Evolutionary conservation across 2,888 invertebrate genomes (phyloP), one percentile per base, ranked within the genome.

Genomic region (Scelioninae gen. 1): DNA sequence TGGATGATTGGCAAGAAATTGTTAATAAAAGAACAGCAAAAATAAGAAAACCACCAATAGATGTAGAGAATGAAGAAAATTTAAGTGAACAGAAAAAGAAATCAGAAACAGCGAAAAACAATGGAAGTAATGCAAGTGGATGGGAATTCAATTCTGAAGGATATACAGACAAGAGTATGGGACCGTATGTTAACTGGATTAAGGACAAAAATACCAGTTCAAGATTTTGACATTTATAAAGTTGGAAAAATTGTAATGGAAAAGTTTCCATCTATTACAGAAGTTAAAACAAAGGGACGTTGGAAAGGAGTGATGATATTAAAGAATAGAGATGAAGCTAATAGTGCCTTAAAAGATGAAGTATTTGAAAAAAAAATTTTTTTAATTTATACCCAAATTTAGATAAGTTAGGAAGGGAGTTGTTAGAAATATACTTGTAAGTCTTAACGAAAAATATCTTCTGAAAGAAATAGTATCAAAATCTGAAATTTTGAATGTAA

Each of bases 151-250:
- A n/a, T 5, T 45, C 43, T 34, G 69, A 69, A 34, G 56, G 45
- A 3, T 69, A 69, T 32, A 2, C 34, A 11, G 56, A 15, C 4
- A 13, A 23, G 2, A 34, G 32, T 15, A n/a, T 16, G 0, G 69
- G 69, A 2, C 69, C 45, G 3, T 69, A 13, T 45, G 47, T 32
- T 9, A 58, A 56, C 3, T 69, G 56, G 69, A 11, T 69, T 2
- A 31, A 7, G 13, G 32, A 56, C 6, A 56, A 69, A 10, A 23
- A 11, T 2, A 4, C 3, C 8, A 10, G 1, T 16, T 11, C 16
- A 16, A 34, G n/a, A 8, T 8, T 69, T 69, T 11, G 40, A 69
- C 9, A 56, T 69, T n/a, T 69, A 16, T 45, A 69, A 69, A 11
- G 69, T 69, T 5, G 69, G 56, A 9, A 43, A 56, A 32, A 13